Base-by-base conservation (phyloP, 2,888 invertebrate species). In the Philereme vetulata region DNA sequence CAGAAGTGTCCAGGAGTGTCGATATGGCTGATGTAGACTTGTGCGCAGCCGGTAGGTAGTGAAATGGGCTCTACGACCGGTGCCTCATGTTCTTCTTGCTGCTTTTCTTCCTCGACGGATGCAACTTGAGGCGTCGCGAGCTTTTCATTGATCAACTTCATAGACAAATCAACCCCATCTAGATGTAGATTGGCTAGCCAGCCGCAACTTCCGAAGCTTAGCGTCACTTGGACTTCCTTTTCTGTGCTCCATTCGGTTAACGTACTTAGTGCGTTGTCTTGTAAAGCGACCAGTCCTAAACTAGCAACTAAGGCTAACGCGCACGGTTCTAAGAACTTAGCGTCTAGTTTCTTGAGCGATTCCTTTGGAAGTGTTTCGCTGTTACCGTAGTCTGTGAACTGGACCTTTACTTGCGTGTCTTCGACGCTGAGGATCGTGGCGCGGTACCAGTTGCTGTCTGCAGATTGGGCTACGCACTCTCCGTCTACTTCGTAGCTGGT, bases 1-100 rank as follows among this genome's bases (percentile, higher is more conserved):
- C 96, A 97, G 83, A 97, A 96, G 68, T 95, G 94, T 42, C 94
- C 94, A 0, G 96, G 96, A 47, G 94, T 94, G 76, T 96, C 96
- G n/a, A 94, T 93, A 70, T 96, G 96, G 64, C 95, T 93, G 36
- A 96, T 93, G 65, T 91, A 90, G 0, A 94, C 95, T 56, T 91
- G 89, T 0, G 84, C 78, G 67, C 88, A 87, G 36, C 84, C 92
- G 7, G 72, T 71, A 0, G 91, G 91, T 0, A 86, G 65, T 0
- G 88, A 83, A 4, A 81, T 66, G 0, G 85, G 85, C 62, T 88
- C 88, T 33, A 74, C 78, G 0, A 70, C 64, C 0, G 75, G 62
- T 7, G 82, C 74, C 21, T 8, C 33, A 5, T 71, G 62, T 55
- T 76, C 75, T 33, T 53, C 48, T 0, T 44, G 48, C 7, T 44